Conservation (phyloP, 2,888 invertebrate genomes). For the Eilema depressum region DNA sequence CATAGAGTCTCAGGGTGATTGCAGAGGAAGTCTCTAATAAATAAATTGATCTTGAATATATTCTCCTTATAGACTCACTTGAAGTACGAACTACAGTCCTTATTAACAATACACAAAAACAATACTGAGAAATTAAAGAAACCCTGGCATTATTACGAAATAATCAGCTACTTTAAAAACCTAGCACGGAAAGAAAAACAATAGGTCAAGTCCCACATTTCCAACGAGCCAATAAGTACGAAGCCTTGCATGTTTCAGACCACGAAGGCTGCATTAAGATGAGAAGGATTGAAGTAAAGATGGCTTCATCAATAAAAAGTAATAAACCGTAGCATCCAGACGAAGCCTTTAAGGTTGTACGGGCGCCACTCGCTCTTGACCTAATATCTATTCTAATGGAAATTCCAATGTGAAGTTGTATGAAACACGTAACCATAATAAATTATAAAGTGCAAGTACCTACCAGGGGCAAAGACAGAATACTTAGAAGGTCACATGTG, state of each 20-base stretch:
- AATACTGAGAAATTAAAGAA: not conserved
- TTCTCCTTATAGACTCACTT: not conserved
- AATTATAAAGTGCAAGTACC: constrained; percentile 45
- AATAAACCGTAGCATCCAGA: constrained; percentile 63
- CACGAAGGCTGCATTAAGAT: constrained; percentile 59
- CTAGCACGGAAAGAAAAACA: constrained; percentile 27
- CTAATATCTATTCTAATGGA: constrained; percentile 63
- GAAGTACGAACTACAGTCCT: not conserved
- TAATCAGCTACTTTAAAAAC: constrained; percentile 31
- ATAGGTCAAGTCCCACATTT: constrained; percentile 47
- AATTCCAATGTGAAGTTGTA: constrained; percentile 58
- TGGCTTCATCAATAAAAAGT: constrained; percentile 54
- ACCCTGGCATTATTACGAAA: constrained; percentile 34
- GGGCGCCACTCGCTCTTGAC: constrained; percentile 70
- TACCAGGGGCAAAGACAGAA: constrained; percentile 27
- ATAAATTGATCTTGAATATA: not conserved
- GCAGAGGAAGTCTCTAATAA: not conserved
- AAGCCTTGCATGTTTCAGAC: constrained; percentile 57
- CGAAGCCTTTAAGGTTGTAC: constrained; percentile 61
- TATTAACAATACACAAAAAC: not conserved
- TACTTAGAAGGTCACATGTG: constrained; percentile 9
- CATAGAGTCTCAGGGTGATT: not conserved
- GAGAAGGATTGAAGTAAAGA: constrained; percentile 54
- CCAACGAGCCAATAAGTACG: constrained; percentile 40
- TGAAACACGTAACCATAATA: constrained; percentile 46